Evolutionary conservation across 2,797 vertebrate genomes (phyloP).

Genomic region (Enteromius unitaeniatus): DNA sequence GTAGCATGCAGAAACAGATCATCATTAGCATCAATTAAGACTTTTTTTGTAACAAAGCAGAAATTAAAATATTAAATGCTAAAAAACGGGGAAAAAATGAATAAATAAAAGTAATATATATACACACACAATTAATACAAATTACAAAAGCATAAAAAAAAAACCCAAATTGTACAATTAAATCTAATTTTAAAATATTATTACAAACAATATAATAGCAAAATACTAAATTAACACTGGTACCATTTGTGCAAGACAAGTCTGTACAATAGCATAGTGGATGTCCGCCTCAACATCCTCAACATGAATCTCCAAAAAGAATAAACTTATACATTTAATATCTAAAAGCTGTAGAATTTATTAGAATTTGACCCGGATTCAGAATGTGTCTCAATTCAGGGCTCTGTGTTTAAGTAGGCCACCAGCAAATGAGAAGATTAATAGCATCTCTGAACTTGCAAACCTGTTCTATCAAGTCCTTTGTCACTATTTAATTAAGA

Average conservation of each 20-base stretch:
- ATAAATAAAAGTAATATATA: background rate
- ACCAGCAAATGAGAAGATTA: background rate
- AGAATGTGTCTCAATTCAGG: background rate
- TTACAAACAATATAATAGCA: background rate
- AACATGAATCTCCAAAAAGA: background rate
- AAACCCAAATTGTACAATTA: background rate
- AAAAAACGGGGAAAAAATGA: background rate
- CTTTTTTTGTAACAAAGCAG: background rate
- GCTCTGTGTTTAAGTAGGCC: background rate
- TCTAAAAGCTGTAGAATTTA: background rate
- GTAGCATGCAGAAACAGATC: background rate
- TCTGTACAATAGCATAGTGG: background rate
- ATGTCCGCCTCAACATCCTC: background rate
- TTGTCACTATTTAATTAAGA: background rate
- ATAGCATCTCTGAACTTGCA: background rate
- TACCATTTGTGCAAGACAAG: too few relatives aligned
- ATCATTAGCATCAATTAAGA: background rate
- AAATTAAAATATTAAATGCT: background rate
- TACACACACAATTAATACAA: background rate
- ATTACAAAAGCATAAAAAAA: background rate
- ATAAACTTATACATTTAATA: background rate
- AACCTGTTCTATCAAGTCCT: background rate
- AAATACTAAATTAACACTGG: too few relatives aligned
- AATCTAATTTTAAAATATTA: background rate
- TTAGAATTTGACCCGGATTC: constrained; percentile 17